A percentile compares a stretch with the other conserved stretches of the same genome.
Conservation (phyloP, 2,797 vertebrate genomes). For the Falco cherrug region DNA sequence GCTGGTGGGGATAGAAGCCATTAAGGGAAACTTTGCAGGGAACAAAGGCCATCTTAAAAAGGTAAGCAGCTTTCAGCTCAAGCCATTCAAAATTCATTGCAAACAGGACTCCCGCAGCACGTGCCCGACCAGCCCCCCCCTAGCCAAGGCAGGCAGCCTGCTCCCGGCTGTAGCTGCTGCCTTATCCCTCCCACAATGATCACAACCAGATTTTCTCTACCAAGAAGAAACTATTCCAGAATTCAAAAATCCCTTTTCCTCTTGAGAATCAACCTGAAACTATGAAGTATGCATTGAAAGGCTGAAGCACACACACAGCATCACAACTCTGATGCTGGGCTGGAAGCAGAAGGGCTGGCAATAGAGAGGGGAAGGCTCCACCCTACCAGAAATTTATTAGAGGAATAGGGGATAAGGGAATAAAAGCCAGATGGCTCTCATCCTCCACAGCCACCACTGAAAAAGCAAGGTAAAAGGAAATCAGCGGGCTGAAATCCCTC, state of each 20-base stretch:
- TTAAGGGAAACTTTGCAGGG: not conserved
- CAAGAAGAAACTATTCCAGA: not conserved
- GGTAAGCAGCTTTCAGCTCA: not conserved
- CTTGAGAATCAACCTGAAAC: not conserved
- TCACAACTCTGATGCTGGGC: rapidly evolving
- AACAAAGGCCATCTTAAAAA: not conserved
- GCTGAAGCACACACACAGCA: not conserved
- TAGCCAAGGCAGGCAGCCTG: not conserved
- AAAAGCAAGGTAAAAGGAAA: not conserved
- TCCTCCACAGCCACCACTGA: not conserved
- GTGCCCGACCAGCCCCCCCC: not conserved
- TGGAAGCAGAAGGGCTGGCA: not conserved
- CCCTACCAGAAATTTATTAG: not conserved
- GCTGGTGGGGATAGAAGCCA: not conserved
- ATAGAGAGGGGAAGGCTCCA: not conserved
- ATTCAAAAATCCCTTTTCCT: not conserved
- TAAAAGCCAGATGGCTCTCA: not conserved
- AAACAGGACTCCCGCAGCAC: not conserved
- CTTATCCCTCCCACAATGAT: not conserved
- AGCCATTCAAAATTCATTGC: not conserved
- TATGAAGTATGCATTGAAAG: rapidly evolving
- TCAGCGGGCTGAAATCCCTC: not conserved
- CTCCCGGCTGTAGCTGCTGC: not conserved
- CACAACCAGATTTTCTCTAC: not conserved
- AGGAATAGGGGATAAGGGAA: not conserved